phyloP scores from a whole-genome alignment of 2,797 vertebrate genomes.

The Anabacerthia variegaticeps region DNA sequence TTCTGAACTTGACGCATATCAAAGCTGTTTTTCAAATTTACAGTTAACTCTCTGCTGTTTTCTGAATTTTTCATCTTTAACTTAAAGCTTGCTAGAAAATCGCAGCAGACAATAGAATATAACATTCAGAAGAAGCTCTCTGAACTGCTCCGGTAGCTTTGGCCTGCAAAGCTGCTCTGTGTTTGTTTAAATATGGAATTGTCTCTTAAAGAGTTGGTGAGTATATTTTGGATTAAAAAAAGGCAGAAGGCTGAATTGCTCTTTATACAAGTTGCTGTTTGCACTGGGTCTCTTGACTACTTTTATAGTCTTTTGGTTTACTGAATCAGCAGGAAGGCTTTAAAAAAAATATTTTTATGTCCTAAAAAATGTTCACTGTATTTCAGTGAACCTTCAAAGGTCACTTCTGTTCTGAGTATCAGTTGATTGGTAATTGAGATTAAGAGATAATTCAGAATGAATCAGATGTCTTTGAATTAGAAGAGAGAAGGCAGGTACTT shows the following conservation, averaged over 20 bases:
- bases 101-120: conserved; percentile 26
- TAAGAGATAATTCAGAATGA: neutral
- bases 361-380: neutral
- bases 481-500: neutral
- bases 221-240: neutral
- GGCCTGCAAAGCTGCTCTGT: neutral
- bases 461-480: neutral
- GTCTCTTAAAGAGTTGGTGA: conserved; percentile 29
- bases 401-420: neutral
- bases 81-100: conserved; percentile 21
- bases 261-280: neutral
- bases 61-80: conserved; percentile 54
- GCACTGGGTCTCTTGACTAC: neutral
- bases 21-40: conserved; percentile 63
- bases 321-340: neutral
- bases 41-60: conserved; percentile 51
- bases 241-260: neutral
- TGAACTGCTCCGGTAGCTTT: conserved; percentile 10
- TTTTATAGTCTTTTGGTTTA: neutral
- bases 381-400: neutral
- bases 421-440: neutral
- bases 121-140: neutral
- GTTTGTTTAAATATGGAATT: conserved; percentile 31
- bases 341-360: neutral
- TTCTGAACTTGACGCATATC: conserved; percentile 57